Percentiles rank a stretch among this genome's conserved stretches.
Evolutionary conservation across 1,140 invertebrate genomes (phyloP).

Genomic region (Cephus cinctus): DNA sequence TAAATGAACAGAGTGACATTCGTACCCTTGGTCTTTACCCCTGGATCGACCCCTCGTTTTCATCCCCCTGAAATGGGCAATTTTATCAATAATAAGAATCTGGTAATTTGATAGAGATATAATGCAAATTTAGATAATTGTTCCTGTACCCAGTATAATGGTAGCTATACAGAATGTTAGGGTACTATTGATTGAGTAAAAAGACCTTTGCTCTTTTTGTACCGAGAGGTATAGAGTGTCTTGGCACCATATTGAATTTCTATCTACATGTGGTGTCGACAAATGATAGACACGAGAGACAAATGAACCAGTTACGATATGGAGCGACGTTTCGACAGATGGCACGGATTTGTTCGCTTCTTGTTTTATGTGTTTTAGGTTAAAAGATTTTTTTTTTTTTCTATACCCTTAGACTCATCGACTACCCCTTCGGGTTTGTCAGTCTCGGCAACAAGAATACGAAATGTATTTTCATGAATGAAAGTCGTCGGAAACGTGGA

Average conservation of each 20-base stretch:
- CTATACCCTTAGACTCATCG: no score
- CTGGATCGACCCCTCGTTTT: neutral
- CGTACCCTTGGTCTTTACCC: slow-evolving; percentile 27
- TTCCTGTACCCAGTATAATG: no score
- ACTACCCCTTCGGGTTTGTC: no score
- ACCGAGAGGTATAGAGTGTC: slow-evolving; percentile 36
- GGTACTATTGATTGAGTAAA: no score
- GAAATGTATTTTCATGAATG: no score
- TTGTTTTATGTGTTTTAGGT: no score
- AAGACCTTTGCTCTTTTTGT: slow-evolving; percentile 25
- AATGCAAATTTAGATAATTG: slow-evolving; percentile 58
- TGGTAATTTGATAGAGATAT: slow-evolving; percentile 56
- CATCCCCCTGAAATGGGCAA: slow-evolving; percentile 45
- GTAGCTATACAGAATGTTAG: no score
- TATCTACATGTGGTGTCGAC: slow-evolving; percentile 40
- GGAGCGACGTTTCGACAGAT: slow-evolving; percentile 33
- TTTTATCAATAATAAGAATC: slow-evolving; percentile 57
- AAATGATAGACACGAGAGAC: slow-evolving; percentile 26
- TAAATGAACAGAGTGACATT: slow-evolving; percentile 40
- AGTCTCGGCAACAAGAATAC: no score
- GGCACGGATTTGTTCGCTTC: slow-evolving; percentile 38
- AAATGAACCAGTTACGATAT: slow-evolving; percentile 18
- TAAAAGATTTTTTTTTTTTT: no score
- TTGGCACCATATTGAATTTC: slow-evolving; percentile 48
- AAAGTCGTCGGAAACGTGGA: no score